These are phyloP conservation scores for Parauchenoglanis punctatus DNA, from an alignment of 2,797 vertebrate genomes.

Conservation along the genomic window DNA sequence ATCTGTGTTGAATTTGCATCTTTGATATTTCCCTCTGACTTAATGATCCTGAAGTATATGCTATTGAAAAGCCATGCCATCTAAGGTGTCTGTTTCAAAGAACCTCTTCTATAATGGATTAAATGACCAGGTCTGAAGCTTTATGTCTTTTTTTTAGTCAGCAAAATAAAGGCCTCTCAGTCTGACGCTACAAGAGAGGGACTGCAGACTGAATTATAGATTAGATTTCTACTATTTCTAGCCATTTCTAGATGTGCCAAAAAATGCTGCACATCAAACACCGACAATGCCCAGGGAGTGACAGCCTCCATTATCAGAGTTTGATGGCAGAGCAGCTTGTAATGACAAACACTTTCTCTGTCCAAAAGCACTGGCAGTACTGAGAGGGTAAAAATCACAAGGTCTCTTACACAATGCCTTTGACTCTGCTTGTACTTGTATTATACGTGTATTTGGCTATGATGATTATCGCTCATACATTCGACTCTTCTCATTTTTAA, in stretches of 20 bases:
- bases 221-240: conserved; percentile 25
- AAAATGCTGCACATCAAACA: conserved; percentile 27
- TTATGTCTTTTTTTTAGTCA: neutral
- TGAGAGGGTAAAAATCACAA: conserved; percentile 27
- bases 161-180: neutral
- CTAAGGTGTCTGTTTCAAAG: conserved; percentile 17
- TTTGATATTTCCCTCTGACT: neutral
- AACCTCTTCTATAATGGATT: neutral
- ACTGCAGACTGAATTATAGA: conserved; percentile 30
- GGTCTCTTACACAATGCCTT: conserved; percentile 15
- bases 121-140: neutral
- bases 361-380: conserved; percentile 39
- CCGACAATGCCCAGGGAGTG: conserved; percentile 21
- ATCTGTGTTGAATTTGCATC: neutral
- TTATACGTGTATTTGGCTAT: neutral
- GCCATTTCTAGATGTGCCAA: conserved; percentile 5
- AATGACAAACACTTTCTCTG: conserved; percentile 41
- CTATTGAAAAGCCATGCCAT: conserved; percentile 12
- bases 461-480: neutral
- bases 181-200: neutral
- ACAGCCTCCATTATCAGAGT: conserved; percentile 33
- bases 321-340: conserved; percentile 36
- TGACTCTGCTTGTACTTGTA: neutral
- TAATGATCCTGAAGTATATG: neutral
- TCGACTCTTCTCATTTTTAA: neutral